Conservation (phyloP, 2,113 vertebrate species). For the Anser cygnoides region DNA sequence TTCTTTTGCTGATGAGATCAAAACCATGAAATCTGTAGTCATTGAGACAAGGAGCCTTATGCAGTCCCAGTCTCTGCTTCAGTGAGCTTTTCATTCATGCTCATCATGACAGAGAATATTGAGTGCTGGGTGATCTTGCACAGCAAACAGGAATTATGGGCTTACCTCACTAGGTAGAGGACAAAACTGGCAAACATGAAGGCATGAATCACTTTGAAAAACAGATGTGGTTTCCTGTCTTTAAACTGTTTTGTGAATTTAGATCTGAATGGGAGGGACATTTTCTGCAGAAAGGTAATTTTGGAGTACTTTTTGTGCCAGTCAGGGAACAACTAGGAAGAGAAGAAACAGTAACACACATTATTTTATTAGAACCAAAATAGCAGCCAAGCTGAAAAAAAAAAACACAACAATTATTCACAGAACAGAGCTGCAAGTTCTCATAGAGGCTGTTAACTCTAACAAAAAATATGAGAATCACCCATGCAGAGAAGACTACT, state of each 20-base stretch:
- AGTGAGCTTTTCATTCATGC: not conserved
- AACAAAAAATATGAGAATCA: not conserved
- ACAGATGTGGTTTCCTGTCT: not conserved
- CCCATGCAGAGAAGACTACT: not conserved
- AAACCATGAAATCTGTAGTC: not conserved
- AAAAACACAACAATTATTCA: not conserved
- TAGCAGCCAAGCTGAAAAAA: slow-evolving; percentile 35
- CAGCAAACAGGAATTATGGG: not conserved
- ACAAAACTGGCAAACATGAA: not conserved
- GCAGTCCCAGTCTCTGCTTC: not conserved
- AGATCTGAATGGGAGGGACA: not conserved
- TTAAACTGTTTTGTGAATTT: not conserved
- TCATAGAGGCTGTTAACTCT: not conserved
- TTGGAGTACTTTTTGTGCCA: not conserved
- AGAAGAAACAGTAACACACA: not conserved
- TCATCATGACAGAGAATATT: not conserved
- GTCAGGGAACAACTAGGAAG: not conserved
- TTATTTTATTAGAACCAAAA: not conserved
- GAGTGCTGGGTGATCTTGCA: not conserved
- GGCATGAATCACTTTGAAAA: not conserved
- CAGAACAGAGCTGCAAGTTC: not conserved
- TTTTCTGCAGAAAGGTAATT: not conserved
- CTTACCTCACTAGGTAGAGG: not conserved
- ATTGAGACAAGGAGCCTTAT: not conserved
- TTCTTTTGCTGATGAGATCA: not conserved